These are phyloP conservation scores for Rattus rattus DNA, from an alignment of 2,113 vertebrate species.

Conservation along the genomic window DNA sequence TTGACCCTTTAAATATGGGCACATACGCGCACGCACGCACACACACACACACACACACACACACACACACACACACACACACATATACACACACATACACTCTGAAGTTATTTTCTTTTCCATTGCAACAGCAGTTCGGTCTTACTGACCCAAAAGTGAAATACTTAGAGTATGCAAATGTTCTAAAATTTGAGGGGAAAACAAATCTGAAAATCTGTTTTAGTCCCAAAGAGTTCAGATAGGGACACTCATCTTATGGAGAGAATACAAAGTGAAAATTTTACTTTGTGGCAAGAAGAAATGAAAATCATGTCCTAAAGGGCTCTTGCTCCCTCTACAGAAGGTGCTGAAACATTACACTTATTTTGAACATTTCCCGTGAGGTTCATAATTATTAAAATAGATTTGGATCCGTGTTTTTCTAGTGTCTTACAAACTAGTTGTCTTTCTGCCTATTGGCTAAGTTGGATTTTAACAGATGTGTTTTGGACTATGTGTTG, in stretches of 20 bases:
- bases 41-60: not conserved
- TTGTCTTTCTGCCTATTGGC: not conserved
- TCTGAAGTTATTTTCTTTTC: constrained; percentile 15
- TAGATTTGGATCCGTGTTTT: not conserved
- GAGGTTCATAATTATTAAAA: not conserved
- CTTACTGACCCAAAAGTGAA: not conserved
- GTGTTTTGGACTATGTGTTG: not conserved
- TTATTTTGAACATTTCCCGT: not conserved
- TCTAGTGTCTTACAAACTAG: not conserved
- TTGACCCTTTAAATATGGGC: constrained; percentile 16
- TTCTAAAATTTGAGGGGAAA: not conserved
- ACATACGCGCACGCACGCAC: accelerated
- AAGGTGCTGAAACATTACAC: constrained; percentile 80
- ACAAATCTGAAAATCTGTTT: not conserved
- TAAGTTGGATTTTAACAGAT: not conserved
- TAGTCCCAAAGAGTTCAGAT: not conserved
- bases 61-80: not conserved
- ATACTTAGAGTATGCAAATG: not conserved
- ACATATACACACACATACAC: not conserved
- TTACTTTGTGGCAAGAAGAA: not conserved
- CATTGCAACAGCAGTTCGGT: not conserved
- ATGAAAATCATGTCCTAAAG: constrained; percentile 65
- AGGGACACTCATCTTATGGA: not conserved
- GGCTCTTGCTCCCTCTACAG: constrained; percentile 82
- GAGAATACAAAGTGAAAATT: not conserved